Conservation (phyloP, 2,797 vertebrate species). For the Sylvia borin region DNA sequence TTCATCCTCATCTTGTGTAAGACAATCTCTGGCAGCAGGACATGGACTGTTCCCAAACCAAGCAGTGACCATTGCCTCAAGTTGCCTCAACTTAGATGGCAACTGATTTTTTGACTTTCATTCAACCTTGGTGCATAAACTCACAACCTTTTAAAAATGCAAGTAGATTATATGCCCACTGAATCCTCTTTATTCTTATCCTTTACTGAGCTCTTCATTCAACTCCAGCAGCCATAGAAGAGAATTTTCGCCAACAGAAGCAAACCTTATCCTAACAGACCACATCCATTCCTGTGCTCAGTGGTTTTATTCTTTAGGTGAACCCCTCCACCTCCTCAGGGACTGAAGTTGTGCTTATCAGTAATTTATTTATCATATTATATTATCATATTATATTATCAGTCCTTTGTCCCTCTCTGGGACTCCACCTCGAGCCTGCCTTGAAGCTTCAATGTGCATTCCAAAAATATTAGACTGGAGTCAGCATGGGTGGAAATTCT, state of each 20-base stretch:
- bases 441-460: neutral
- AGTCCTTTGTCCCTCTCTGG: neutral
- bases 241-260: neutral
- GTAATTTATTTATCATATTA: neutral
- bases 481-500: neutral
- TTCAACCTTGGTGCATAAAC: neutral
- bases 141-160: neutral
- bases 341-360: neutral
- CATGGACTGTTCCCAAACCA: neutral
- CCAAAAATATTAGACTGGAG: neutral
- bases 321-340: neutral
- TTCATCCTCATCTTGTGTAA: neutral
- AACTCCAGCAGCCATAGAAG: neutral
- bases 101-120: neutral
- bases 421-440: neutral
- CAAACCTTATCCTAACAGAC: neutral
- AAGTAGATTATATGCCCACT: neutral
- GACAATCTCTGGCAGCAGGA: neutral
- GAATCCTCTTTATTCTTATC: neutral
- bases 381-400: neutral
- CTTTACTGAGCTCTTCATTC: neutral
- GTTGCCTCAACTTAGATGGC: no score
- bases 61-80: neutral
- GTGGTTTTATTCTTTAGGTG: neutral
- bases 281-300: neutral